Base-by-base conservation (phyloP, 2,113 vertebrate species). In the Poicephalus gulielmi region DNA sequence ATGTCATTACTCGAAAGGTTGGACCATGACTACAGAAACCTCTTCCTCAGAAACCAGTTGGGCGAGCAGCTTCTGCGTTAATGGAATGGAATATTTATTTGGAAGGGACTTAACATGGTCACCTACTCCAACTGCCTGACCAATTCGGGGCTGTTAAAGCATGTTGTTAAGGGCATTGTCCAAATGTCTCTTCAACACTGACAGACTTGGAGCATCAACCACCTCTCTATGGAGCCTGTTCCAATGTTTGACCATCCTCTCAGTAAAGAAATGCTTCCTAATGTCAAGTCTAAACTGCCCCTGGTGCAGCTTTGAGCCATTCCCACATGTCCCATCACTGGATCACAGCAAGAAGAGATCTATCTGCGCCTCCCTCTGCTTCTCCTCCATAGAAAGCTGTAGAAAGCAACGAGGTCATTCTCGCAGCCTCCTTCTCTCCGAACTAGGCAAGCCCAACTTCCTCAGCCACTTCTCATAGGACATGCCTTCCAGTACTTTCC, bases 341-440 rank as follows among this genome's bases (percentile, higher is more conserved):
- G 27, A 23, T 47, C 12, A 24, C 25, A 33, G 20, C 2, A 10
- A 60, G n/a, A 39, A 77, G 46, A 20, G 24, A 44, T 41, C 17
- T n/a, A 39, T 46, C 33, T n/a, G 12, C 41, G 13, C 15, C 7
- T 19, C 0, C 0, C 43, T 64, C 55, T 20, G 8, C 24, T 25
- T 50, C 5, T 13, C 10, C n/a, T 55, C 31, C 39, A 49, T 27
- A 53, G 79, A 41, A 73, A 49, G 28, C 13, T 71, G 64, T 30
- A 43, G 39, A 17, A 17, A 74, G 18, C 16, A 30, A 16, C 11
- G 68, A 25, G 7, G 14, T 86, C 28, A 23, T 44, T n/a, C 3
- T 20, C 57, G 49, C 22, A 55, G 16, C 13, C 41, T 82, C 19
- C 35, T 52, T 52, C 28, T 18, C 59, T 60, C 59, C 25, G 35